Conservation (phyloP, 2,888 invertebrate species). For the Cephus runcator region DNA sequence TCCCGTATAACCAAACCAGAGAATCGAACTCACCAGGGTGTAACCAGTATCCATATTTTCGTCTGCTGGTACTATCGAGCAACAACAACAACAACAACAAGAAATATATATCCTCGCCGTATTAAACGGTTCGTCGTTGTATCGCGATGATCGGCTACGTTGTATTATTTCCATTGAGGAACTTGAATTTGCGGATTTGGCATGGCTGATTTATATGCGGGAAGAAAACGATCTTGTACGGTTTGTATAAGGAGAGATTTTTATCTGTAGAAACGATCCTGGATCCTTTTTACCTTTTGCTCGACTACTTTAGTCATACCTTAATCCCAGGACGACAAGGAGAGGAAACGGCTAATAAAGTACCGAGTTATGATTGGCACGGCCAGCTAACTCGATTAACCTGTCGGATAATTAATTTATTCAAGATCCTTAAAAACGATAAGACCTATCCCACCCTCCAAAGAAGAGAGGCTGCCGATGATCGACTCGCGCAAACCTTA, state of each 20-base stretch:
- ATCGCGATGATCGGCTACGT: neutral
- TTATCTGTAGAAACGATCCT: neutral
- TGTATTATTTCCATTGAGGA: neutral
- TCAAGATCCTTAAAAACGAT: constrained; percentile 45
- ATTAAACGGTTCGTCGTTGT: neutral
- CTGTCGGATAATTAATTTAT: constrained; percentile 50
- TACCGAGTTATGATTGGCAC: constrained; percentile 40
- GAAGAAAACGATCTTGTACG: neutral
- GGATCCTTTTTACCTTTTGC: neutral
- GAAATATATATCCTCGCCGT: neutral
- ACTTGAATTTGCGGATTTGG: neutral
- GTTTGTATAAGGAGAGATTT: neutral
- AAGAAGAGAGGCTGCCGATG: constrained; percentile 14
- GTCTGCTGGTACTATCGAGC: neutral
- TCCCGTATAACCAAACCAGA: constrained; percentile 43
- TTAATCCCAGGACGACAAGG: constrained; percentile 10
- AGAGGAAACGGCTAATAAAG: constrained; percentile 30
- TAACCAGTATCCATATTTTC: constrained; percentile 16
- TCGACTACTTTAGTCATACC: neutral
- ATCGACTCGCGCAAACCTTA: constrained; percentile 17
- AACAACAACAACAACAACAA: neutral
- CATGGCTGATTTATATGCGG: neutral
- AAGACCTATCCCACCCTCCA: constrained; percentile 18
- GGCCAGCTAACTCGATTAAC: constrained; percentile 47
- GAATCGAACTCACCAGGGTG: constrained; percentile 50